A percentile compares a stretch with the other conserved stretches of the same genome.
phyloP scores from a whole-genome alignment of 2,888 invertebrate species.

The Caprella mutica region DNA sequence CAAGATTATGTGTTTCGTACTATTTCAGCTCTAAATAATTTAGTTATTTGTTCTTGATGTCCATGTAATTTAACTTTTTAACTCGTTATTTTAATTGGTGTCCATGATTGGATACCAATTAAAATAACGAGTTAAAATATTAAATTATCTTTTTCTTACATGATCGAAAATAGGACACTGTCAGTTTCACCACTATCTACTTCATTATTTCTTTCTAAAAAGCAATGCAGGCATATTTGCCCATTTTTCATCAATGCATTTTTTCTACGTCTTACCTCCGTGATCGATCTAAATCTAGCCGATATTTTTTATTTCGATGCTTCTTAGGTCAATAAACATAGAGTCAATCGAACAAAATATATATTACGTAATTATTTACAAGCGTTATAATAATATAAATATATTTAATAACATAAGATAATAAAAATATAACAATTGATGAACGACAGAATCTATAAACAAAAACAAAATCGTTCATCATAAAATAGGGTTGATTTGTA shows the following conservation, averaged over 20 bases:
- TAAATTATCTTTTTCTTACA: too few relatives aligned
- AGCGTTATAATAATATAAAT: background rate
- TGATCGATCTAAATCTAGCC: background rate
- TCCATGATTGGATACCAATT: too few relatives aligned
- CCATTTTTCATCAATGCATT: background rate
- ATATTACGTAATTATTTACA: background rate
- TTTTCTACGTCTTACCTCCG: background rate
- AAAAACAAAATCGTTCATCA: background rate
- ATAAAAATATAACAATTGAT: background rate
- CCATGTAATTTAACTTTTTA: too few relatives aligned
- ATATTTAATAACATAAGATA: background rate
- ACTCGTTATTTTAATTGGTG: background rate
- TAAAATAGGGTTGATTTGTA: background rate
- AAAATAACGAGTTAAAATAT: too few relatives aligned
- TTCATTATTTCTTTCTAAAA: too few relatives aligned
- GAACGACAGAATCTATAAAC: background rate
- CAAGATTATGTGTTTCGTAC: too few relatives aligned
- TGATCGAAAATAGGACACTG: too few relatives aligned
- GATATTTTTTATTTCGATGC: background rate
- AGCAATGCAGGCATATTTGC: too few relatives aligned
- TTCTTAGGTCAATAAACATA: background rate
- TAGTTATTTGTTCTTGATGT: background rate
- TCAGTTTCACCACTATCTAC: too few relatives aligned
- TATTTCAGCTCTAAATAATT: too few relatives aligned
- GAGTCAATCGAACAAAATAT: background rate